Base-by-base conservation (phyloP, 2,113 vertebrate species). In the Naja naja region DNA sequence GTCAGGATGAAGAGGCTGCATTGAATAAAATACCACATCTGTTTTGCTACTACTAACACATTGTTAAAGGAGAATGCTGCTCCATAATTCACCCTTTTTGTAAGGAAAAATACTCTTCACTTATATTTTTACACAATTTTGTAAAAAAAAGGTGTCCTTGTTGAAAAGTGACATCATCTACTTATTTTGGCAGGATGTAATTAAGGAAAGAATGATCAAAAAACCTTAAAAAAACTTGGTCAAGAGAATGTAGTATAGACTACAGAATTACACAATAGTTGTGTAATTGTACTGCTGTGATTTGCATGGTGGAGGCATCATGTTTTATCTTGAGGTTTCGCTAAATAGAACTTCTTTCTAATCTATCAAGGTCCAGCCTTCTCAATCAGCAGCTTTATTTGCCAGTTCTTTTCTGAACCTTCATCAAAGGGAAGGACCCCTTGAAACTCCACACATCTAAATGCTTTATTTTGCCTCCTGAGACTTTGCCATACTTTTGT, bases 1-100 rank as follows among this genome's bases (percentile, higher is more conserved):
- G 93, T 91, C 89, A 14, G 93, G 89, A 85, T 11, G 91, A 86
- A 95, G 94, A 23, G 86, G 1, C 55, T 12, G 0, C 92, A 8
- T 60, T 12, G 52, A 94, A 60, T 30, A 30, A 90, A 88, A 34
- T n/a, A 18, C 93, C 64, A 91, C 23, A 3, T 85, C 93, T 87
- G 90, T 88, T 94, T 87, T 92, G 53, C 86, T 92, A 45, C 2
- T 23, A 55, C n/a, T 86, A 85, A 0, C 93, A 87, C 91, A 60
- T 90, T 88, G 64, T 87, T 91, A 2, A 10, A 86, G 88, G 0
- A 56, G 52, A 25, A 30, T 3, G 22, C 4, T 9, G 4, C 55
- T 47, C 55, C 45, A 52, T 86, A 85, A 90, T 20, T 90, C 74
- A 86, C 18, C 54, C 74, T 10, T n/a, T 22, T 25, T 23, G 12